Conservation (phyloP, 2,797 vertebrate species). For the Danio aesculapii region DNA sequence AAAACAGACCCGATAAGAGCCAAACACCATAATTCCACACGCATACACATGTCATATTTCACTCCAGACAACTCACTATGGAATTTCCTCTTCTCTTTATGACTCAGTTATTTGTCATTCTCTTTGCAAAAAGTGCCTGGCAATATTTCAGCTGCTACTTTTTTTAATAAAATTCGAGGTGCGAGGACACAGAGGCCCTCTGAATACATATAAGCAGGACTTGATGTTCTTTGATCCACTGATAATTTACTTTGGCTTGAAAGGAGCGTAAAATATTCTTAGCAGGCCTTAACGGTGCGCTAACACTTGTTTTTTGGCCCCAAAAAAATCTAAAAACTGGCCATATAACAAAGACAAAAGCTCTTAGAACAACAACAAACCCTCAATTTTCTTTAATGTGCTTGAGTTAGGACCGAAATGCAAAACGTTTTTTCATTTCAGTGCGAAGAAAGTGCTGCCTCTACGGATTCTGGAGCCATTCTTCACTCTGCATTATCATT, state of each 20-base stretch:
- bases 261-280: constrained; percentile 18
- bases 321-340: constrained; percentile 14
- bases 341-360: constrained; percentile 27
- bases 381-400: constrained; percentile 37
- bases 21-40: constrained; percentile 44
- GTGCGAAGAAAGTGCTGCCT: constrained; percentile 51
- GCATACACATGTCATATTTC: constrained; percentile 48
- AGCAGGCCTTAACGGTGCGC: background rate
- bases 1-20: constrained; percentile 20
- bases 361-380: constrained; percentile 23
- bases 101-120: constrained; percentile 53
- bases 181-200: background rate
- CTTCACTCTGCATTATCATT: constrained; percentile 55
- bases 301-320: background rate
- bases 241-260: constrained; percentile 18
- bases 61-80: constrained; percentile 49
- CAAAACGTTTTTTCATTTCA: constrained; percentile 44
- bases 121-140: constrained; percentile 26
- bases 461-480: constrained; percentile 54
- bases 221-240: constrained; percentile 21
- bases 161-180: constrained; percentile 41
- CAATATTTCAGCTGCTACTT: constrained; percentile 46
- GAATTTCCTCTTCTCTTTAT: constrained; percentile 55
- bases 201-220: constrained; percentile 44
- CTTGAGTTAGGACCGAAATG: constrained; percentile 37